Base-by-base conservation (phyloP, 2,888 invertebrate species). In the Phrixothrix hirtus region DNA sequence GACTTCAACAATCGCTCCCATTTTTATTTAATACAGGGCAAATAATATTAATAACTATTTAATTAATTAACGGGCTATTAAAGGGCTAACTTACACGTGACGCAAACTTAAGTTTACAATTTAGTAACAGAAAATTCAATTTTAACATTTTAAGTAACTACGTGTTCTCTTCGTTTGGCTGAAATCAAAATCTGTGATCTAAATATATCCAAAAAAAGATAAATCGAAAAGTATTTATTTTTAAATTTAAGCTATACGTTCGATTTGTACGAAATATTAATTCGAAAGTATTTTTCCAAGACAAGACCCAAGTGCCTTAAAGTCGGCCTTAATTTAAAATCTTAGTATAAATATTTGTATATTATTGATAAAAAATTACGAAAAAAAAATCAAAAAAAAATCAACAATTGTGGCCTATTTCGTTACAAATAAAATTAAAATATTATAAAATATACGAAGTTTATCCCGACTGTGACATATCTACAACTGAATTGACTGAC, bases 291-390 rank as follows among this genome's bases (percentile, higher is more conserved):
- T 73, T 73, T 74, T 72, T 74, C 69, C 72, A 72, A 68, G 68
- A 67, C 62, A 66, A 71, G 75, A 75, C 75, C 70, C 59, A 67
- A 73, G 75, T 75, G 75, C 75, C 75, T 75, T 75, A 75, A 68
- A 66, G 73, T 75, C 75, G 75, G 75, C 75, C 75, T 75, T 75
- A 65, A 60, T 50, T 47, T 35, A 55, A 41, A 64, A 66, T 69
- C 68, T 64, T 71, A 72, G 65, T 70, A 70, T 68, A 68, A 71
- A 71, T 53, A 70, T 72, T 73, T 73, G 73, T 73, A 74, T 72
- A 73, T 68, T 69, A 68, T 68, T 71, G 68, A 64, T 68, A 71
- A 69, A 69, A 70, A 68, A 43, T 53, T 44, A 38, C 36, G 30
- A 67, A 69, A 67, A 55, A 46, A 62, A 69, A 68, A 65, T 61